Base-by-base conservation (phyloP, 1,140 invertebrate species). In the Mizuhopecten yessoensis region DNA sequence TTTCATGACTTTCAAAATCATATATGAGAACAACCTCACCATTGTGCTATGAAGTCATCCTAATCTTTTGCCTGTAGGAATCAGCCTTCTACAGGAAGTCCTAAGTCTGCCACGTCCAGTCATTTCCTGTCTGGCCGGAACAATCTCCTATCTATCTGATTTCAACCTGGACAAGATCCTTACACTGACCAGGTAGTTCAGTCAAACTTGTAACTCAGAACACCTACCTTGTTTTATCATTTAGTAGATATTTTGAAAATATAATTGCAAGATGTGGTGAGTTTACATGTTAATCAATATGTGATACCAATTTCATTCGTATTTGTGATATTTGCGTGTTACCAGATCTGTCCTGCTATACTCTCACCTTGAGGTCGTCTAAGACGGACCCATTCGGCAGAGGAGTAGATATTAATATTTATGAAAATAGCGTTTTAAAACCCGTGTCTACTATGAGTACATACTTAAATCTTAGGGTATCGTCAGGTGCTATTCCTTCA, bases 161-260 rank as follows among this genome's bases (percentile, higher is more conserved):
- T 96, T 96, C 87, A 92, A 94, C 29, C 91, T 96, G 2, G 90
- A 95, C 17, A 91, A 89, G 86, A 89, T 94, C 34, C 91, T 96
- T 5, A 49, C 86, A 87, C 20, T 94, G 15, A 93, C 93, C 33
- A 89, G 93, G 91, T 94, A 91, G 87, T 34, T 33, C 57, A 75
- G 11, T 13, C 1, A 29, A 75, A 29, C 57, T 17, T 75, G 1
- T 7, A 29, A 75, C 1, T 20, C 11, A 20, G 11, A 20, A n/a
- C n/a, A n/a, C n/a, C n/a, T n/a, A n/a, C n/a, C n/a, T n/a, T n/a
- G n/a, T n/a, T n/a, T n/a, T n/a, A n/a, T n/a, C n/a, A n/a, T n/a
- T n/a, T n/a, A n/a, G n/a, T n/a, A n/a, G n/a, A n/a, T n/a, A n/a
- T n/a, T n/a, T n/a, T n/a, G n/a, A n/a, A n/a, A n/a, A n/a, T n/a